A percentile compares a stretch with the other conserved stretches of the same genome.
Conservation (phyloP, 2,888 invertebrate genomes). For the Caenorhabditis macrosperma region DNA sequence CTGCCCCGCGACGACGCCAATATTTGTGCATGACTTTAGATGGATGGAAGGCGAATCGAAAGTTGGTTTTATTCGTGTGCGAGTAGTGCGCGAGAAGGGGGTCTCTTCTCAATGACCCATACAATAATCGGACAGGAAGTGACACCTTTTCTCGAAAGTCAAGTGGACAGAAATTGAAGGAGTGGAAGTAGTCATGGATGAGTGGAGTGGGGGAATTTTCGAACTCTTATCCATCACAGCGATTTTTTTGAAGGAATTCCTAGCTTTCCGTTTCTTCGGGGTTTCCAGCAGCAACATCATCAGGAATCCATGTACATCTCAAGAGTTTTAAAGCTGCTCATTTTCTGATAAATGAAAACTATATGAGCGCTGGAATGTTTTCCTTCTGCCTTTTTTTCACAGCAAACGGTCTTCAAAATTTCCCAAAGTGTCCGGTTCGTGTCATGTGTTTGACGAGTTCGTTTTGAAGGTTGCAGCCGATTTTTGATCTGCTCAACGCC, state of each 20-base stretch:
- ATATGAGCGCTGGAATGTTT: no score
- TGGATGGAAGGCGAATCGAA: conserved; percentile 5
- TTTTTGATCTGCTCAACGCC: neutral
- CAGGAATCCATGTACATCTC: no score
- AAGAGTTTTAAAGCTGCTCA: no score
- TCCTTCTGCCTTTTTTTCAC: no score
- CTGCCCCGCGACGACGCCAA: conserved; percentile 5
- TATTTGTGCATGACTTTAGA: conserved; percentile 53
- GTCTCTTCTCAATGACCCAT: conserved; percentile 34
- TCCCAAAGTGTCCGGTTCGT: no score
- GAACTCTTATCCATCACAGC: no score
- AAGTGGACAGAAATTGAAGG: neutral
- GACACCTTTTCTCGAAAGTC: neutral
- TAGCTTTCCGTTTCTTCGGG: no score
- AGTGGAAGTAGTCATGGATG: neutral
- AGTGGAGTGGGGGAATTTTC: no score
- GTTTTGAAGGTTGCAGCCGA: neutral
- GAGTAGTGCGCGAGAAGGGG: neutral
- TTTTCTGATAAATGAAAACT: no score
- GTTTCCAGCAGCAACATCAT: no score
- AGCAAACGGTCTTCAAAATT: neutral
- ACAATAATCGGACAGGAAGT: conserved; percentile 22
- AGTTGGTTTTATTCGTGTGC: neutral
- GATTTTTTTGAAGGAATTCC: no score
- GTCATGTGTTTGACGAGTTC: no score